Percentiles rank a stretch among this genome's conserved stretches.
These are phyloP conservation scores for Ambastaia sidthimunki DNA, from an alignment of 2,797 vertebrate genomes.

Conservation along the genomic window DNA sequence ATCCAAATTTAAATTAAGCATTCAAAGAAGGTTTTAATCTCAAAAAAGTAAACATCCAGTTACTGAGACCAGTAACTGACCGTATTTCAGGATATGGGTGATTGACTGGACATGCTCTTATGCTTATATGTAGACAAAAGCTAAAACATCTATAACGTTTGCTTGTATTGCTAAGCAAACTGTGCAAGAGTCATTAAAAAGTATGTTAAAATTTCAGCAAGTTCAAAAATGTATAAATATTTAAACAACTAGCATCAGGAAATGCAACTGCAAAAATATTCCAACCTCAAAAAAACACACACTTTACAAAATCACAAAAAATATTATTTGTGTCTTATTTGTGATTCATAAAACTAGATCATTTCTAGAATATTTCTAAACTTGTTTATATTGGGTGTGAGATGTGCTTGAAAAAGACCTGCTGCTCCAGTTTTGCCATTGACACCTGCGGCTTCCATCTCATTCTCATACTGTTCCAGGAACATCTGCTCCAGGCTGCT, in stretches of 20 bases:
- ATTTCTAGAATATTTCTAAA: neutral
- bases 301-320: too few relatives aligned
- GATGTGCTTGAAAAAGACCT: slow-evolving; percentile 73
- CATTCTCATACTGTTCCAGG: slow-evolving; percentile 86
- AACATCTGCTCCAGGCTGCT: slow-evolving; percentile 70
- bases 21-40: neutral
- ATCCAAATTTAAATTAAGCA: neutral
- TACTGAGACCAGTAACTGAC: neutral
- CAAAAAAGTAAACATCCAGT: neutral
- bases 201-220: too few relatives aligned
- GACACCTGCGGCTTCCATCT: slow-evolving; percentile 74
- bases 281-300: too few relatives aligned
- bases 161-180: too few relatives aligned
- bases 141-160: too few relatives aligned
- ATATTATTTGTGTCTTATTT: too few relatives aligned
- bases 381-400: neutral
- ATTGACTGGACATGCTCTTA: neutral
- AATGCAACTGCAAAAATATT: too few relatives aligned
- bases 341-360: too few relatives aligned
- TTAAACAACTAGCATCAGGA: too few relatives aligned
- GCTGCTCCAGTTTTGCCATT: slow-evolving; percentile 83
- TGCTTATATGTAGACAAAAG: too few relatives aligned
- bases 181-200: too few relatives aligned
- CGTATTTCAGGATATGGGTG: neutral
- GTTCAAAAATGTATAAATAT: too few relatives aligned